Conservation (phyloP, 1,140 invertebrate genomes). For the Aphaenogaster floridana region DNA sequence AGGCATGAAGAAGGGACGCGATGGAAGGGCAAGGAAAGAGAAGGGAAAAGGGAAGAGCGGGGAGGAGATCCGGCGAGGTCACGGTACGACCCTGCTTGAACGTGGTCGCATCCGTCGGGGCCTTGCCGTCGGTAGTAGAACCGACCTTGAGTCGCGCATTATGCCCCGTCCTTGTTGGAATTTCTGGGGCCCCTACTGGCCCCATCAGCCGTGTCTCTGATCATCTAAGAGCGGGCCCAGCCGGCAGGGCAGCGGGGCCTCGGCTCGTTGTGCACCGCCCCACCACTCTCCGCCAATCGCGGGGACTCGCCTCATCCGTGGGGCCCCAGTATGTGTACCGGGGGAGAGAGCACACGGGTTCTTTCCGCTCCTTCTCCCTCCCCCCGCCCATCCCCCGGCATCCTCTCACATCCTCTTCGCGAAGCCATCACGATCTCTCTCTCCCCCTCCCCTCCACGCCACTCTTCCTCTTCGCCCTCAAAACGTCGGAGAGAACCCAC, state of each 20-base stretch:
- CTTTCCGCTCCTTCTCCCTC: conserved; percentile 7
- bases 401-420: conserved; percentile 36
- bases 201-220: conserved; percentile 81
- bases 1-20: conserved; percentile 52
- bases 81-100: conserved; percentile 82
- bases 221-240: conserved; percentile 74
- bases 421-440: conserved; percentile 38
- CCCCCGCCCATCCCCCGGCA: conserved; percentile 12
- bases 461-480: conserved; percentile 55
- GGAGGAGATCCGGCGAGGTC: conserved; percentile 74
- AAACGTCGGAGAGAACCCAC: conserved; percentile 65
- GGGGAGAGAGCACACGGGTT: conserved; percentile 39
- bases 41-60: not conserved
- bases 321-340: conserved; percentile 52
- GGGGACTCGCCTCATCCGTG: conserved; percentile 17
- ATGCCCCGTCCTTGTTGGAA: conserved; percentile 86
- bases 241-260: conserved; percentile 4
- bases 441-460: conserved; percentile 32
- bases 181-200: conserved; percentile 83
- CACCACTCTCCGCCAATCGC: conserved; percentile 31
- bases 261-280: conserved; percentile 40
- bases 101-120: conserved; percentile 78
- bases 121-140: conserved; percentile 83
- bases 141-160: conserved; percentile 87
- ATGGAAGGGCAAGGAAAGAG: conserved; percentile 50